A percentile compares a stretch with the other conserved stretches of the same genome.
phyloP scores from a whole-genome alignment of 2,888 invertebrate genomes.

The Netelia fuscicornis region DNA sequence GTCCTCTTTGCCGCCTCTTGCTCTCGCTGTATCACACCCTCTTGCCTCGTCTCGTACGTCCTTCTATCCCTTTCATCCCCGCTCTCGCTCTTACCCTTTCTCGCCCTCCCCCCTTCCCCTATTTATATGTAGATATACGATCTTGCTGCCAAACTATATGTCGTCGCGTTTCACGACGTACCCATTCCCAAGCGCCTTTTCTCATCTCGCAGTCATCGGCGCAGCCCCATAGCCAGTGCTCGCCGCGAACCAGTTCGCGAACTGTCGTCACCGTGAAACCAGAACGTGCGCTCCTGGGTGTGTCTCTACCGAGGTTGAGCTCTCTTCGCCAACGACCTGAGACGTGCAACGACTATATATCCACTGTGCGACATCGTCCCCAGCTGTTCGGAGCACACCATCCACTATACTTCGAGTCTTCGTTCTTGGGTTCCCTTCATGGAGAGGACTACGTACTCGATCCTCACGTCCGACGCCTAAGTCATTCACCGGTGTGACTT shows the following conservation, averaged over 20 bases:
- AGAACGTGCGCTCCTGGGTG: conserved; percentile 36
- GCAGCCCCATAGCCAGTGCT: conserved; percentile 16
- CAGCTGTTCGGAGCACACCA: conserved; percentile 35
- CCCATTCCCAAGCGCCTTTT: conserved; percentile 20
- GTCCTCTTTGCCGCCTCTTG: conserved; percentile 15
- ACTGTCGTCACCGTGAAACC: conserved; percentile 63
- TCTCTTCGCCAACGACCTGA: conserved; percentile 11
- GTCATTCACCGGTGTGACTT: neutral
- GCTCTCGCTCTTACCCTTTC: neutral
- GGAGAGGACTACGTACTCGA: neutral
- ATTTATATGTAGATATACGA: conserved; percentile 10
- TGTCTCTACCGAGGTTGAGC: conserved; percentile 24
- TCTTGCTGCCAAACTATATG: conserved; percentile 28
- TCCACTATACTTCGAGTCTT: neutral
- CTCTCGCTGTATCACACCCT: neutral
- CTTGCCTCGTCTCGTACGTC: conserved; percentile 19
- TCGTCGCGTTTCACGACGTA: neutral
- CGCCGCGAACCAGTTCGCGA: conserved; percentile 56
- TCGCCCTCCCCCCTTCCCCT: neutral
- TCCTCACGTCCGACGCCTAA: too few relatives aligned
- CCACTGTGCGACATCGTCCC: conserved; percentile 52
- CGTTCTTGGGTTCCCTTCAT: neutral
- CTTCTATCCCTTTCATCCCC: conserved; percentile 7
- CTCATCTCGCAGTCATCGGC: conserved; percentile 46
- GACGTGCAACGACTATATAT: conserved; percentile 60